Evolutionary conservation across 2,888 invertebrate genomes (phyloP), one percentile per base, ranked within the genome.

Genomic region (Oxycera nigricornis): DNA sequence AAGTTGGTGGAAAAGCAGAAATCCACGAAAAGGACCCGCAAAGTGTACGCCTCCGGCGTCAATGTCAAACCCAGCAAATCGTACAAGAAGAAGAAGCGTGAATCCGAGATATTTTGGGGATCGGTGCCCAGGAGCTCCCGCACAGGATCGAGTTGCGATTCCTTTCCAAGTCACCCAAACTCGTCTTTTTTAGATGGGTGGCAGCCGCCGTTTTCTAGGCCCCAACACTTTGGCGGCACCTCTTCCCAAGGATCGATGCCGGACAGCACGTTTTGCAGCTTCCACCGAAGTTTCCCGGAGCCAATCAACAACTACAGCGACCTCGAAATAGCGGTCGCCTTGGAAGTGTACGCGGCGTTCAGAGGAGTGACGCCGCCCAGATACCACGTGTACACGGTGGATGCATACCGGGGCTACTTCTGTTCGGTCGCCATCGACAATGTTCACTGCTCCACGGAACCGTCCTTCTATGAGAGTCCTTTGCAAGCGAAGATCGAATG

Each of bases 1-100:
- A 39, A 65, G 2, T 41, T 65, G 65, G 65, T 65, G 0, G 22
- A 39, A 14, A 39, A 41, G 11, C 65, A 65, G 24, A 65, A 65
- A 41, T 20, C 6, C 7, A 20, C 35, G 2, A 65, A 59, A 28
- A 7, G 35, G 26, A 2, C 11, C 11, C 11, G 20, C 20, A 55
- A 55, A 24, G 24, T 55, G 6, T 55, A 28, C 14, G 3, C 11
- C 3, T 9, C 20, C 22, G 55, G 9, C 17, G 4, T 2, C 11
- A 28, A 2, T 24, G 2, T 28, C 11, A 24, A 26, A 22, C 57
- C 57, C 26, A 24, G 7, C 2, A n/a, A 9, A 17, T 28, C 28
- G 31, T 17, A 9, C 9, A 30, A 20, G 35, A 26, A 17, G 57
- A 30, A 17, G 35, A 61, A 20, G 22, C 59, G 59, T 24, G 2